Percentiles rank a stretch among this genome's conserved stretches.
Conservation (phyloP, 2,797 vertebrate species). For the Botia kubotai region DNA sequence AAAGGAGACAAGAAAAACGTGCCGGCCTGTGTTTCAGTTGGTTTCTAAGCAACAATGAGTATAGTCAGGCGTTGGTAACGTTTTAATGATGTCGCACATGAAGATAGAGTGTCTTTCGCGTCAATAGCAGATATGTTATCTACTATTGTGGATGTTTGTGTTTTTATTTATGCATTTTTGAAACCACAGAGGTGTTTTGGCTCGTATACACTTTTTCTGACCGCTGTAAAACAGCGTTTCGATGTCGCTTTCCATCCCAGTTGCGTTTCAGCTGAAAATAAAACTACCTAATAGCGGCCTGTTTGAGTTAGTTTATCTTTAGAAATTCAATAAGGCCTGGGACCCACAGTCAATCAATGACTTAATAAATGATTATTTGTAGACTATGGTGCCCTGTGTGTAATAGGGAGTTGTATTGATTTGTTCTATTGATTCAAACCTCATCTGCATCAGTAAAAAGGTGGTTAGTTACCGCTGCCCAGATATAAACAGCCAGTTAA, state of each 20-base stretch:
- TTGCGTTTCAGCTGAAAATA: slow-evolving; percentile 3
- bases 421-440: slow-evolving; percentile 73
- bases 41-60: slow-evolving; percentile 83
- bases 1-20: slow-evolving; percentile 60
- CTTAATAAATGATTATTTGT: slow-evolving; percentile 82
- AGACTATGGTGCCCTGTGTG: slow-evolving; percentile 70
- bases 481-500: slow-evolving; percentile 26
- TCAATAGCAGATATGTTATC: slow-evolving; percentile 71
- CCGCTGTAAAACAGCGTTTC: slow-evolving; percentile 25
- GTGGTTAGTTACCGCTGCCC: slow-evolving; percentile 65
- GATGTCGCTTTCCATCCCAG: neutral
- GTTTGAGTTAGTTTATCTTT: slow-evolving; percentile 43
- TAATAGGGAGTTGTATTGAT: slow-evolving; percentile 73
- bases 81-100: slow-evolving; percentile 79
- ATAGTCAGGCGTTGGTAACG: slow-evolving; percentile 83
- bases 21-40: slow-evolving; percentile 78
- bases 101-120: slow-evolving; percentile 76
- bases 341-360: slow-evolving; percentile 74
- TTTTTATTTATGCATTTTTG: slow-evolving; percentile 48
- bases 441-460: slow-evolving; percentile 67
- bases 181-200: slow-evolving; percentile 35
- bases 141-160: slow-evolving; percentile 43
- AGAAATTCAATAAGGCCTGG: slow-evolving; percentile 65
- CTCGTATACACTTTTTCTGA: slow-evolving; percentile 35
- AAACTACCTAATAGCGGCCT: slow-evolving; percentile 24